Conservation (phyloP, 2,888 invertebrate genomes). For the Odiellus spinosus region DNA sequence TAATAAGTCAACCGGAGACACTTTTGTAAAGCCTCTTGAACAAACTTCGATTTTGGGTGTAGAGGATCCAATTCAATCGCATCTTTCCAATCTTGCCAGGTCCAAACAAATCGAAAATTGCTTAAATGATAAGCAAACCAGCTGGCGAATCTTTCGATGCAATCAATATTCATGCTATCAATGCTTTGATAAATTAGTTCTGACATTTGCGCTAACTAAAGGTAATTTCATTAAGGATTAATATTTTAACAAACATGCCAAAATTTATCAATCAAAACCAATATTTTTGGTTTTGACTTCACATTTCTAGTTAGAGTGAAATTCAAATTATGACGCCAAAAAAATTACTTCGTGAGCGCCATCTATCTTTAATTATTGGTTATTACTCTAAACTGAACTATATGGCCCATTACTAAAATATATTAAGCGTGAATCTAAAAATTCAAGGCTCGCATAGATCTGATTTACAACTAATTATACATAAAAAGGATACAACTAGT, state of each 20-base stretch:
- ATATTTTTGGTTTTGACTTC: no score
- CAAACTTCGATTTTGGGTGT: conserved; percentile 86
- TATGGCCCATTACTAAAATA: no score
- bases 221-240: not conserved
- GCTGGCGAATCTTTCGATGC: conserved; percentile 87
- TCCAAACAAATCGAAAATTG: conserved; percentile 98
- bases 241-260: not conserved
- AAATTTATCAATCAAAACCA: not conserved
- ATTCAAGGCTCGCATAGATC: no score
- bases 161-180: conserved; percentile 90
- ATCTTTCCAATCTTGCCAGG: conserved; percentile 91
- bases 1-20: conserved; percentile 89
- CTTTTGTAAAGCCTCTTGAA: conserved; percentile 76
- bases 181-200: conserved; percentile 91
- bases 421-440: no score
- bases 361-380: no score
- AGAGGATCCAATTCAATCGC: conserved; percentile 67
- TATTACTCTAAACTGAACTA: no score
- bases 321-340: no score
- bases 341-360: no score
- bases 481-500: conserved; percentile 41
- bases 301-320: no score
- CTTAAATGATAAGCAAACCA: conserved; percentile 99
- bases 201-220: conserved; percentile 74
- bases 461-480: no score